Conservation (phyloP, 2,797 vertebrate genomes). For the Chelon auratus region DNA sequence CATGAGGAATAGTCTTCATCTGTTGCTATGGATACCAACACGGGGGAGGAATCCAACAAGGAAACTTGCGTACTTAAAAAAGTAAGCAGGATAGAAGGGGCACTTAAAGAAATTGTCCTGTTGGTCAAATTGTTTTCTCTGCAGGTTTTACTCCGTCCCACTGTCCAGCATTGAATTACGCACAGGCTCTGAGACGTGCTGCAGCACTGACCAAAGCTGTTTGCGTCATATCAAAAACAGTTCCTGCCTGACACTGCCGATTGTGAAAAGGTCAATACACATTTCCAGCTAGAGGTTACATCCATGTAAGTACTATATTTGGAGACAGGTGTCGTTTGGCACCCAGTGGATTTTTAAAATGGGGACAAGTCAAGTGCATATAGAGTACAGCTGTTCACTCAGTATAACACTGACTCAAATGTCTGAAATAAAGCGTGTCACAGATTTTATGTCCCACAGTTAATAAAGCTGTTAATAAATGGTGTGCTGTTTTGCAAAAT, state of each 20-base stretch:
- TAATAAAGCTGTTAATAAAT: not conserved
- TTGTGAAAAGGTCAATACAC: constrained; percentile 56
- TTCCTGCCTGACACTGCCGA: constrained; percentile 17
- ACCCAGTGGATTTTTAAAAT: not conserved
- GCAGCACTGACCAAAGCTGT: not conserved
- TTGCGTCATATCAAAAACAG: constrained; percentile 31
- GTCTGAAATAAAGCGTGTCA: not conserved
- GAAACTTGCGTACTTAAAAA: constrained; percentile 34
- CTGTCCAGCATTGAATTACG: not conserved
- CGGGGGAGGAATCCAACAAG: constrained; percentile 8
- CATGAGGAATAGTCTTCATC: constrained; percentile 59
- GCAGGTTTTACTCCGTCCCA: not conserved
- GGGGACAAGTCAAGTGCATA: not conserved
- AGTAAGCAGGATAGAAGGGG: not conserved
- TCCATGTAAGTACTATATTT: constrained; percentile 10
- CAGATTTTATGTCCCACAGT: not conserved
- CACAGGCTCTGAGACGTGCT: not conserved
- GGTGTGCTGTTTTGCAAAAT: not conserved
- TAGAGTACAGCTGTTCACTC: not conserved
- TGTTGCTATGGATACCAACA: constrained; percentile 67
- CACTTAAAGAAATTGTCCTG: constrained; percentile 7
- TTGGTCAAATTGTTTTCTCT: not conserved
- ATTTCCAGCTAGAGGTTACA: constrained; percentile 37
- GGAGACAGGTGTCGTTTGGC: constrained; percentile 10
- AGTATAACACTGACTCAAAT: not conserved